Evolutionary conservation across 2,888 invertebrate species (phyloP).

Genomic region (Ophioninae sp.): DNA sequence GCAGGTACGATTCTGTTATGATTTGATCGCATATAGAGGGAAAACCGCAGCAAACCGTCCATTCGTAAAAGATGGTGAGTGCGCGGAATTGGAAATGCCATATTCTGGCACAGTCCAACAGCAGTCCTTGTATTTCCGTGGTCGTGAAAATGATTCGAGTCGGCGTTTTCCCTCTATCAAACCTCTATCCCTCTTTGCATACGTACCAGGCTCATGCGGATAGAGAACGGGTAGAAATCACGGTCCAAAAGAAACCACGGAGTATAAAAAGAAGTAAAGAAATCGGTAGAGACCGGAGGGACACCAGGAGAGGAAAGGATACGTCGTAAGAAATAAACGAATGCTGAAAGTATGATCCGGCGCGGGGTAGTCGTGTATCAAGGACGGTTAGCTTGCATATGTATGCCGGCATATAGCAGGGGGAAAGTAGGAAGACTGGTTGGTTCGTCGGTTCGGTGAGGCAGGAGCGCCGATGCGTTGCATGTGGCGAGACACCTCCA

Average conservation of each 20-base stretch:
- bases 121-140: constrained; percentile 35
- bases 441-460: constrained; percentile 3
- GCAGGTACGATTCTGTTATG: too few species aligned
- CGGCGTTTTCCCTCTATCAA: neutral
- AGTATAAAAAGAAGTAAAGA: constrained; percentile 28
- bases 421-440: constrained; percentile 24
- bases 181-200: neutral
- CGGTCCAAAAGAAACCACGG: constrained; percentile 33
- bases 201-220: neutral
- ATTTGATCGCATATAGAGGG: neutral
- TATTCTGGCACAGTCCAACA: constrained; percentile 23
- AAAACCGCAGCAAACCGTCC: constrained; percentile 14
- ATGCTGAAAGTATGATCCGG: constrained; percentile 62
- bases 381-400: constrained; percentile 57
- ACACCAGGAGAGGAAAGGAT: constrained; percentile 29
- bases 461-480: constrained; percentile 32
- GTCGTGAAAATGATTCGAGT: constrained; percentile 49
- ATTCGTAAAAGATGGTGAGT: constrained; percentile 28
- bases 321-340: constrained; percentile 57
- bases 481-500: constrained; percentile 27
- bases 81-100: constrained; percentile 47
- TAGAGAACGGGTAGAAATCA: constrained; percentile 26
- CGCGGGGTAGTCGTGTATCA: constrained; percentile 59
- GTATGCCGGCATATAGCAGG: constrained; percentile 55
- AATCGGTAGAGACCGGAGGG: neutral